Evolutionary conservation across 1,140 invertebrate genomes (phyloP).

Genomic region (Drosophila micromelanica): DNA sequence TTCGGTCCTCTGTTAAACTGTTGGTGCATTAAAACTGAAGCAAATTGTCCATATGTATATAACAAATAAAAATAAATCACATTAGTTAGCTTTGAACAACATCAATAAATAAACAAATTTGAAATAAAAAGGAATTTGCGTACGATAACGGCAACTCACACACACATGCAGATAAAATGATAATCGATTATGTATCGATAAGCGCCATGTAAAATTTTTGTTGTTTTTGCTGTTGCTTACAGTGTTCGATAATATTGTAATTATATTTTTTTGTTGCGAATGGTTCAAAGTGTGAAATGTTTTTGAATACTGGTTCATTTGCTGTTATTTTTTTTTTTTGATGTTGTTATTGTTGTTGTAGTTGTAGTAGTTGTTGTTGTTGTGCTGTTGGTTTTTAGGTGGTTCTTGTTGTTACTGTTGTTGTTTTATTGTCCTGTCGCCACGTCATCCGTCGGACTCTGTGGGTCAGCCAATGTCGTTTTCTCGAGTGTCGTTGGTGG

Average conservation of each 20-base stretch:
- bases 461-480: constrained; percentile 76
- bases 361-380: constrained; percentile 39
- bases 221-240: constrained; percentile 62
- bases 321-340: constrained; percentile 44
- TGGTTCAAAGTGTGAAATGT: constrained; percentile 65
- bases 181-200: constrained; percentile 43
- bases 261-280: constrained; percentile 41
- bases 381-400: constrained; percentile 42
- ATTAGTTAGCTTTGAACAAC: constrained; percentile 7
- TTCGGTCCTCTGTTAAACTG: constrained; percentile 20
- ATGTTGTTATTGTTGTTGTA: constrained; percentile 39
- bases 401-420: constrained; percentile 21
- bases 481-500: constrained; percentile 73
- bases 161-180: constrained; percentile 68
- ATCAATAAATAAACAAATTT: constrained; percentile 10
- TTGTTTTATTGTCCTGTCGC: constrained; percentile 71
- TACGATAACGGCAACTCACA: constrained; percentile 32
- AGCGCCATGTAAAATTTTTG: constrained; percentile 52
- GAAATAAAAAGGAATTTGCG: constrained; percentile 24
- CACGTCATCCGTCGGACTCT: constrained; percentile 73
- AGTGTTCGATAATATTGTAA: constrained; percentile 63
- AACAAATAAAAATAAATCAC: constrained; percentile 8
- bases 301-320: constrained; percentile 49
- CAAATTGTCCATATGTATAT: constrained; percentile 24
- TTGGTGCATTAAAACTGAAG: constrained; percentile 40